Percentiles rank a stretch among this genome's conserved stretches.
These are phyloP conservation scores for Myotis brandtii DNA, from an alignment of 2,113 vertebrate species.

Conservation along the genomic window DNA sequence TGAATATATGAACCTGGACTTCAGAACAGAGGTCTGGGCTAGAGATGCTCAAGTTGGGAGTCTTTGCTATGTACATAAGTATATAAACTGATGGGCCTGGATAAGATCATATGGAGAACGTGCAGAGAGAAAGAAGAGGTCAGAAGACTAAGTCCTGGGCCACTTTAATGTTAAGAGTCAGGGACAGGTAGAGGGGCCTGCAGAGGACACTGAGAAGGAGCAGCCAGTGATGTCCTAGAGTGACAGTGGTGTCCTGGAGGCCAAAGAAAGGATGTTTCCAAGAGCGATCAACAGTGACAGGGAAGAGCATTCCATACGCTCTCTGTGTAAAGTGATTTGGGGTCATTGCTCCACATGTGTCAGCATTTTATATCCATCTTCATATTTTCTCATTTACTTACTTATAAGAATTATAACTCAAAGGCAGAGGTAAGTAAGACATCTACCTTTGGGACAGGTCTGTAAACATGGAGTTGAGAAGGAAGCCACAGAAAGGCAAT, in stretches of 20 bases:
- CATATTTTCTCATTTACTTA: conserved; percentile 1
- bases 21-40: neutral
- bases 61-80: neutral
- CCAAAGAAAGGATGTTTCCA: neutral
- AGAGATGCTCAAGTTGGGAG: neutral
- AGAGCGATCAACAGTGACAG: neutral
- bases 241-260: neutral
- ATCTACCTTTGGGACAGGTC: neutral
- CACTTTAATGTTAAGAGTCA: neutral
- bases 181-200: neutral
- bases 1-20: neutral
- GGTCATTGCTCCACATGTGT: neutral
- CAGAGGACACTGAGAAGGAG: neutral
- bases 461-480: neutral
- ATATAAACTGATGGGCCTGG: no score
- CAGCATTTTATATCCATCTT: neutral
- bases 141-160: neutral
- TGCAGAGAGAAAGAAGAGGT: neutral
- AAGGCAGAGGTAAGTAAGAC: neutral
- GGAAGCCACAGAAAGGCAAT: neutral
- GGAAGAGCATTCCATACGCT: neutral
- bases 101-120: neutral
- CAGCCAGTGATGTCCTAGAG: neutral
- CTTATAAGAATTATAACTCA: neutral
- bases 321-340: neutral